Evolutionary conservation across 2,797 vertebrate genomes (phyloP), one percentile per base, ranked within the genome.

Genomic region (Decapterus maruadsi): DNA sequence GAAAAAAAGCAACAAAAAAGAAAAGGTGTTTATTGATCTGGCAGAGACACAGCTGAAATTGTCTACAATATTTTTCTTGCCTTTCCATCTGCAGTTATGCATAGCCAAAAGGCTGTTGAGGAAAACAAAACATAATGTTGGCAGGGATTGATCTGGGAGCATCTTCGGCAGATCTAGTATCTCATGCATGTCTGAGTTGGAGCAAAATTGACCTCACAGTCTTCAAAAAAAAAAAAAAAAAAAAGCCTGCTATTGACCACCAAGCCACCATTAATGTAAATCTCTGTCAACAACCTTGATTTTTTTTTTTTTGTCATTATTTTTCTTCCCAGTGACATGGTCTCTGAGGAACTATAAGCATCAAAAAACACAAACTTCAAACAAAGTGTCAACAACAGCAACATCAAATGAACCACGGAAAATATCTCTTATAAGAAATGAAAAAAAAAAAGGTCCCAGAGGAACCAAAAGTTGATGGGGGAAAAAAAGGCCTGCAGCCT

Each of bases 1-100:
- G 83, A 67, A 83, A 72, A 85, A 85, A 89, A 88, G 42, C 76
- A 54, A 63, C 85, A 64, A 79, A 85, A 76, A 77, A 76, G 69
- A 85, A 68, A 80, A 75, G 45, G 75, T 83, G 83, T 90, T 94
- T 89, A 94, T 91, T 93, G 89, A 91, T 86, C 62, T 72, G 68
- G 76, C 68, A 89, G 58, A 74, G 80, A 78, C 59, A 79, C 56
- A 48, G 45, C 66, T 80, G 73, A 74, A 84, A 84, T 46, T 72
- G 78, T 78, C 71, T 73, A 77, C 48, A 84, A 45, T 48, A 46
- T 61, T 73, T 45, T 61, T n/a, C 53, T 55, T 46, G 46, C 82
- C 45, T 54, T 70, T 84, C 61, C 42, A 58, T 80, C 68, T 86
- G 86, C 60, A 90, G 59, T 79, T 83, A 73, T 66, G 72, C 59